Conservation (phyloP, 2,797 vertebrate genomes). For the Allobates femoralis region DNA sequence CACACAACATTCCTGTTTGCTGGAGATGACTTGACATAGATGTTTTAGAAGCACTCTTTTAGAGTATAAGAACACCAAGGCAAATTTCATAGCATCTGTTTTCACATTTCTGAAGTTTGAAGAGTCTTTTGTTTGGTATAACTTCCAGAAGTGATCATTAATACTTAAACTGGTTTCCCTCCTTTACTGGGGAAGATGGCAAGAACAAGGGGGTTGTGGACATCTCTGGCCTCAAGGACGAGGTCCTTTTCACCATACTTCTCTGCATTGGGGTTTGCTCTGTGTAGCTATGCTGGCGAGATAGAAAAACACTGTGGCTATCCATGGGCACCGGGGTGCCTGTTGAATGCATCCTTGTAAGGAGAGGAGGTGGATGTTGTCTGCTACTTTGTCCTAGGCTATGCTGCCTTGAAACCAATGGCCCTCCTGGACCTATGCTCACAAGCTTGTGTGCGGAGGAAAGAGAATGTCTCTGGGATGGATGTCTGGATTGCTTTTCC, state of each 20-base stretch:
- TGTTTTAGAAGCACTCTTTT: conserved; percentile 39
- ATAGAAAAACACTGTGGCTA: conserved; percentile 77
- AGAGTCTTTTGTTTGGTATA: conserved; percentile 39
- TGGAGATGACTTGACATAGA: conserved; percentile 47
- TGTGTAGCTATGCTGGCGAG: conserved; percentile 83
- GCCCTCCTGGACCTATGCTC: conserved; percentile 76
- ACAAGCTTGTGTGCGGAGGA: conserved; percentile 74
- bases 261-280: conserved; percentile 71
- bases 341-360: conserved; percentile 83
- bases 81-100: conserved; percentile 49
- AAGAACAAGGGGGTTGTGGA: conserved; percentile 80
- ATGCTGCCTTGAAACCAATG: conserved; percentile 80
- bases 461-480: conserved; percentile 82
- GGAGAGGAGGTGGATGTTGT: conserved; percentile 79
- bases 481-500: conserved; percentile 74
- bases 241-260: conserved; percentile 81
- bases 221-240: conserved; percentile 82
- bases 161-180: conserved; percentile 85
- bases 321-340: conserved; percentile 80
- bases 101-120: conserved; percentile 56
- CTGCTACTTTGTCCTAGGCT: conserved; percentile 80
- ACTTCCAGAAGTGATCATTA: conserved; percentile 67
- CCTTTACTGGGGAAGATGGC: conserved; percentile 79
- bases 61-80: conserved; percentile 44
- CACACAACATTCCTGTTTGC: conserved; percentile 27